A percentile compares a stretch with the other conserved stretches of the same genome.
These are phyloP conservation scores for Bettongia penicillata DNA, from an alignment of 2,113 vertebrate species.

Conservation along the genomic window DNA sequence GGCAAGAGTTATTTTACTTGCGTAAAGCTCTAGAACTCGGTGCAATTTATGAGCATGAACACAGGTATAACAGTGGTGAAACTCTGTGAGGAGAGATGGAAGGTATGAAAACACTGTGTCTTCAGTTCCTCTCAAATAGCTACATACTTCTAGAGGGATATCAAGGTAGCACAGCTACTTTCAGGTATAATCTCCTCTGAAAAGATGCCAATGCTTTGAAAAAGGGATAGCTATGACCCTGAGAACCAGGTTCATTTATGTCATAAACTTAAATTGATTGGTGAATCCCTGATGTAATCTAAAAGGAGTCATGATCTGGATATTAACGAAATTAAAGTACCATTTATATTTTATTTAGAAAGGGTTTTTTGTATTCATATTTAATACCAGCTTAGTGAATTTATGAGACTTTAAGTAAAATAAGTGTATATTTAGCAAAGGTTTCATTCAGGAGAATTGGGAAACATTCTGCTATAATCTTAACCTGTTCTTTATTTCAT, in stretches of 20 bases:
- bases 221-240: background rate
- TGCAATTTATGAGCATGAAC: background rate
- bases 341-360: background rate
- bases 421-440: constrained; percentile 22
- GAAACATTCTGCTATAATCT: background rate
- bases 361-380: background rate
- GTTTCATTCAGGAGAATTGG: constrained; percentile 10
- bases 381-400: constrained; percentile 36
- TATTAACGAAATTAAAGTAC: background rate
- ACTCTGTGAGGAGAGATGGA: background rate
- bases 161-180: background rate
- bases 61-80: background rate
- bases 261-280: background rate
- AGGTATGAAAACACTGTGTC: background rate
- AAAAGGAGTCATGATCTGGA: background rate
- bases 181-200: background rate
- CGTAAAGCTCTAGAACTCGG: background rate
- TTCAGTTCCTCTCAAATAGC: background rate
- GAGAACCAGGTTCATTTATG: background rate
- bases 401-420: constrained; percentile 51
- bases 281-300: background rate
- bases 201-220: background rate
- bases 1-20: background rate
- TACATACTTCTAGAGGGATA: background rate
- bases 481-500: background rate